A percentile compares a stretch with the other conserved stretches of the same genome.
These are phyloP conservation scores for Crotophaga sulcirostris DNA, from an alignment of 2,113 vertebrate species.

Conservation along the genomic window DNA sequence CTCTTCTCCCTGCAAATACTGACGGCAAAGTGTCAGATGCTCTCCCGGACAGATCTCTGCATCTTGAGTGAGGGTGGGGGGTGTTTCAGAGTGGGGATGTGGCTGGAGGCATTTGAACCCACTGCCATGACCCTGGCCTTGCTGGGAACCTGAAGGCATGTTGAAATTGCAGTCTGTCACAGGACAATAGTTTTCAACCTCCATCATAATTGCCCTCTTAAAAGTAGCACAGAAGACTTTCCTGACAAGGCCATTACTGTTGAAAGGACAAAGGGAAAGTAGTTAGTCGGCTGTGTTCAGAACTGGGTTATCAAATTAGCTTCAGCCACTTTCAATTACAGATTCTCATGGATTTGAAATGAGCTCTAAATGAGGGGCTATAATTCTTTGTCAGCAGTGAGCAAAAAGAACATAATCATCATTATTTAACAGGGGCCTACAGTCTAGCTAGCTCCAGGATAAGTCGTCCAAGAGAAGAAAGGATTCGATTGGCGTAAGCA, in stretches of 20 bases:
- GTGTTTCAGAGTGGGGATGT: background rate
- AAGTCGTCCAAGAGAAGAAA: constrained; percentile 26
- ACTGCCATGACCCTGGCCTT: background rate
- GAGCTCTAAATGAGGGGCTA: constrained; percentile 66
- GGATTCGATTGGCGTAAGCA: constrained; percentile 15
- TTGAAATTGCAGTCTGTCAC: constrained; percentile 14
- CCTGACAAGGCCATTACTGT: constrained; percentile 55
- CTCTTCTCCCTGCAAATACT: background rate
- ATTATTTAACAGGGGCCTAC: constrained; percentile 63
- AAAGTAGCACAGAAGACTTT: constrained; percentile 60
- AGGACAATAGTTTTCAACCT: constrained; percentile 50
- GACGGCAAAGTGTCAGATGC: fast-evolving
- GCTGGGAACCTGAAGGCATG: background rate
- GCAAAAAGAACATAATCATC: constrained; percentile 67
- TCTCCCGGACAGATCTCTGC: background rate
- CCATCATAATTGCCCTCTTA: constrained; percentile 34
- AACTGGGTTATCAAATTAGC: constrained; percentile 72
- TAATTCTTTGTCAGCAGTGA: constrained; percentile 64
- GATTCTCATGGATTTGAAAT: constrained; percentile 68
- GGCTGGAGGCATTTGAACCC: background rate
- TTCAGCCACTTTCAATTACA: constrained; percentile 73
- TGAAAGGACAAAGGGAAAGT: constrained; percentile 67
- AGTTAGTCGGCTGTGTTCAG: constrained; percentile 49
- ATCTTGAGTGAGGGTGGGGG: background rate
- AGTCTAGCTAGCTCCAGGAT: constrained; percentile 33